phyloP scores from a whole-genome alignment of 1,140 invertebrate species.

The Acromyrmex heyeri region DNA sequence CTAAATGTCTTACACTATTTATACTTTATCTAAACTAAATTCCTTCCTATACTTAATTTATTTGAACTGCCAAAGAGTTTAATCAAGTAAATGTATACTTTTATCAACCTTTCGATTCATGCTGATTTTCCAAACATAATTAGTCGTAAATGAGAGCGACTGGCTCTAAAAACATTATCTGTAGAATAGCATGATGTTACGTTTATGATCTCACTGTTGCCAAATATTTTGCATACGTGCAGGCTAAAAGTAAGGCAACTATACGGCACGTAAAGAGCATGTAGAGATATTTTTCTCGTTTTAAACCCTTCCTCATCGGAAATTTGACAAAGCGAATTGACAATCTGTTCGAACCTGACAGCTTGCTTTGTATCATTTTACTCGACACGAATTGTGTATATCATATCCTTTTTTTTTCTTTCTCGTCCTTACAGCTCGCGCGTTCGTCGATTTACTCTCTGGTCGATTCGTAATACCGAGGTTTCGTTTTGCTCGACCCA shows the following conservation, averaged over 20 bases:
- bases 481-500: constrained; percentile 60
- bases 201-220: constrained; percentile 97
- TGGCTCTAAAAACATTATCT: too few relatives aligned
- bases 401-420: not conserved
- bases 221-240: constrained; percentile 87
- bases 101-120: too few relatives aligned
- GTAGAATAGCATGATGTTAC: constrained; percentile 87
- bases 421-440: not conserved
- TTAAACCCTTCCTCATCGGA: not conserved
- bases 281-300: not conserved
- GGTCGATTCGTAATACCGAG: constrained; percentile 52
- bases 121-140: too few relatives aligned
- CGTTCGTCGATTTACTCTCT: not conserved
- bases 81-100: not conserved
- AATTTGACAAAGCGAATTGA: constrained; percentile 3
- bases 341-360: not conserved
- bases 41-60: not conserved
- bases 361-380: not conserved
- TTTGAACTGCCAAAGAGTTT: not conserved
- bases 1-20: too few relatives aligned
- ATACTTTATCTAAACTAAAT: too few relatives aligned
- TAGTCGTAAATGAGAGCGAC: too few relatives aligned
- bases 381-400: not conserved
- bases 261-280: not conserved
- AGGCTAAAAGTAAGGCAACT: not conserved